phyloP scores from a whole-genome alignment of 1,140 invertebrate genomes.

The Chironomus striatipennis region DNA sequence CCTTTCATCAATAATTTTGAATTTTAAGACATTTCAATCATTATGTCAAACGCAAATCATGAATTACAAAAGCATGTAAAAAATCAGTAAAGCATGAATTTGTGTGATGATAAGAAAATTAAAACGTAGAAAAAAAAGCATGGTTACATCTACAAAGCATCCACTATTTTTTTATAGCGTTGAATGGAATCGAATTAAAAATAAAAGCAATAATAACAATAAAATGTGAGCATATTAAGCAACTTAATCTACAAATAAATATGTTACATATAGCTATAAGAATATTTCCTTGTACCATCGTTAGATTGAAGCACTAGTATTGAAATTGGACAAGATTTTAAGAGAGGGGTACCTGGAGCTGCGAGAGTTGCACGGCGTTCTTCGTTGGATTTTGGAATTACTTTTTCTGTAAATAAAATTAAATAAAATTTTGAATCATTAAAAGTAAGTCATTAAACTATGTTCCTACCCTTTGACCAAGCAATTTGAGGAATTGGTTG shows the following conservation, averaged over 20 bases:
- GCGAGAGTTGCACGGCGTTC: background rate
- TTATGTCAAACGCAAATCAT: too few species aligned
- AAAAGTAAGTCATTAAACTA: background rate
- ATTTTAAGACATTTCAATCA: too few species aligned
- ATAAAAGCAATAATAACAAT: too few species aligned
- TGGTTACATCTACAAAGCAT: too few species aligned
- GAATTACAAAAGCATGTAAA: too few species aligned
- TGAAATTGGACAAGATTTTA: background rate
- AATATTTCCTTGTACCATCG: background rate
- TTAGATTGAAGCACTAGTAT: background rate
- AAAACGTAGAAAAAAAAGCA: too few species aligned
- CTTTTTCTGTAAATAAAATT: background rate
- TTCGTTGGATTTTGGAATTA: background rate
- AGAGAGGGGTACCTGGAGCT: background rate
- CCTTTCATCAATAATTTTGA: too few species aligned
- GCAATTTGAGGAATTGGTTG: constrained; percentile 15
- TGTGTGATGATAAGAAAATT: too few species aligned
- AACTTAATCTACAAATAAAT: background rate
- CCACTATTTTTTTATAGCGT: too few species aligned
- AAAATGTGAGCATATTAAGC: too few species aligned
- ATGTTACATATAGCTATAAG: background rate
- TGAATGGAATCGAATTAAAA: too few species aligned
- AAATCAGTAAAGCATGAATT: too few species aligned
- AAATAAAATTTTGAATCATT: background rate
- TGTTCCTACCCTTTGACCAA: background rate